Evolutionary conservation across 2,113 vertebrate genomes (phyloP).

Genomic region (Agelaius tricolor): DNA sequence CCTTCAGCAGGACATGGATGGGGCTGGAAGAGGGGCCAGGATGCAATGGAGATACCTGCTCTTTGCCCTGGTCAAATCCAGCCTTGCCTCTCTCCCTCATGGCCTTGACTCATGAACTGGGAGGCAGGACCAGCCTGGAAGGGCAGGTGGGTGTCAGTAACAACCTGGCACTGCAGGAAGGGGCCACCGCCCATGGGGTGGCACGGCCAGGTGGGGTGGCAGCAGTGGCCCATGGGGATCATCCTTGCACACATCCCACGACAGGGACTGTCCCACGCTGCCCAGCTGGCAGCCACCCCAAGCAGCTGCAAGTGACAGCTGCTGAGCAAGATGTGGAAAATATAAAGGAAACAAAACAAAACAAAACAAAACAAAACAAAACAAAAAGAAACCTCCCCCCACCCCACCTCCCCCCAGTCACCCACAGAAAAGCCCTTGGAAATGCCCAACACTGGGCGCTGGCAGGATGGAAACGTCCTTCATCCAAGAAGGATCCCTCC

Average conservation of each 20-base stretch:
- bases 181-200: background rate
- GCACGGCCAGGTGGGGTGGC: background rate
- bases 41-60: rapidly evolving
- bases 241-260: background rate
- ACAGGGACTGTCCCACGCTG: background rate
- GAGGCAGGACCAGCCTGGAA: background rate
- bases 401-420: background rate
- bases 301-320: background rate
- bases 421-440: background rate
- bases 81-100: background rate
- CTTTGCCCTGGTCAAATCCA: background rate
- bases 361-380: constrained; percentile 28
- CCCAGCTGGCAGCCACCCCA: background rate
- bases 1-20: background rate
- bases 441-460: background rate
- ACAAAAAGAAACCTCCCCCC: background rate
- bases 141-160: background rate
- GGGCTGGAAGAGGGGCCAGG: background rate
- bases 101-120: background rate
- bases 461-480: background rate
- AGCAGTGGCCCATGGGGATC: background rate
- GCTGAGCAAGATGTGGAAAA: background rate
- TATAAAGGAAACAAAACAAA: constrained; percentile 35
- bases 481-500: background rate
- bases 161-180: background rate